Evolutionary conservation across 2,888 invertebrate genomes (phyloP), one percentile per base, ranked within the genome.

Genomic region (Galerucella nymphaeae): DNA sequence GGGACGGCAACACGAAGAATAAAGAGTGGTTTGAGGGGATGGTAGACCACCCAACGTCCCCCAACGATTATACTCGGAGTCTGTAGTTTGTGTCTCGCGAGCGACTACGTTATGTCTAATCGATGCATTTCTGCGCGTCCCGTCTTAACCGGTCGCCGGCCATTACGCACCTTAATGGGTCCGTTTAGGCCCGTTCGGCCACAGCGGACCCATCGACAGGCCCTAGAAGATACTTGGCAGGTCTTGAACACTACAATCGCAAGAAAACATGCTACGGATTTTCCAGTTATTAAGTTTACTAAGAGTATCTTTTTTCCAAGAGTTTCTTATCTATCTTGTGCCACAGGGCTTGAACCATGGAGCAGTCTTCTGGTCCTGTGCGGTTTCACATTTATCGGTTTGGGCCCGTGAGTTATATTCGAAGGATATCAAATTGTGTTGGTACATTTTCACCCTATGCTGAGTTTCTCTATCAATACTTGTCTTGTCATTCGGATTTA

Each of bases 141-240:
- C 89, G 90, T 91, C 90, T 90, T 90, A 89, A 88, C 84, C 86
- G 85, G 85, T 88, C 85, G 85, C 88, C 90, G 89, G 89, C 91
- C 90, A 91, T 92, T 92, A 92, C 92, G 92, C 92, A 92, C 91
- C 91, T 91, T 91, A 91, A 91, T 91, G 90, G 91, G 89, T 76
- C 79, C 81, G 81, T 79, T 83, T 91, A 90, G 91, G 89, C 77
- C 79, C 81, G 81, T 79, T 83, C 79, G 83, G 82, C 82, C 83
- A 82, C 80, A 82, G 82, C 80, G 69, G 70, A 30, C 63, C 70
- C 55, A 63, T 71, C 66, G 58, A 14, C 58, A 66, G 66, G 62
- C 73, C 66, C 62, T 67, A 41, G 66, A 45, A 85, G 84, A 70
- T 55, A 63, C 63, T 23, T 64, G 9, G 30, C 70, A 57, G 16